phyloP scores from a whole-genome alignment of 2,797 vertebrate species.

The Microctenopoma steveboyesi region DNA sequence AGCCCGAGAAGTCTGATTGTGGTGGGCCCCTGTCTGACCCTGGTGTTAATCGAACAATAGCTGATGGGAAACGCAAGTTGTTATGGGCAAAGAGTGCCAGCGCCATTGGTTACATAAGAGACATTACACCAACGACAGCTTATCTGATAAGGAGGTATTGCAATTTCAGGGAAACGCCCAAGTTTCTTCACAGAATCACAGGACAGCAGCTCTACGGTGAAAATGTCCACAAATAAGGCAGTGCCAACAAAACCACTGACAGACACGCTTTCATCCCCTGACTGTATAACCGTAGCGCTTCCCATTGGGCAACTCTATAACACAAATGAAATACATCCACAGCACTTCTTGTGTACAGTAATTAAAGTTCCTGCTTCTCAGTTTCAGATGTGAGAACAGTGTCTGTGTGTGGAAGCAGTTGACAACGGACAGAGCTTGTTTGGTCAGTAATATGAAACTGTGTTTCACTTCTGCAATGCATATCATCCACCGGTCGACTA shows the following conservation, averaged over 20 bases:
- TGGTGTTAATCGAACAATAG: constrained; percentile 48
- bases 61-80: constrained; percentile 52
- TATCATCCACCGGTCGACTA: constrained; percentile 32
- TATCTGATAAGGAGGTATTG: constrained; percentile 33
- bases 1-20: constrained; percentile 32
- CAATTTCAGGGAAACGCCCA: constrained; percentile 34
- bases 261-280: background rate
- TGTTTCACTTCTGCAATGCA: constrained; percentile 34
- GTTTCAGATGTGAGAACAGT: constrained; percentile 14
- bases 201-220: background rate
- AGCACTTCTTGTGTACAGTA: background rate
- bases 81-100: constrained; percentile 36
- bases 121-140: constrained; percentile 23
- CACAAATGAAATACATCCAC: background rate
- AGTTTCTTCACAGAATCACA: constrained; percentile 9
- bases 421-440: constrained; percentile 25
- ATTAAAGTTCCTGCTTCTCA: background rate
- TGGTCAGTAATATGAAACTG: constrained; percentile 33
- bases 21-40: constrained; percentile 47
- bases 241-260: background rate
- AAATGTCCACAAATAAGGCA: constrained; percentile 1
- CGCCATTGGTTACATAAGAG: constrained; percentile 61
- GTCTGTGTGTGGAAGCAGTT: constrained; percentile 1
- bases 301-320: constrained; percentile 2
- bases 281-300: background rate